Evolutionary conservation across 2,888 invertebrate species (phyloP), one percentile per base, ranked within the genome.

Genomic region (Chalcis sispes): DNA sequence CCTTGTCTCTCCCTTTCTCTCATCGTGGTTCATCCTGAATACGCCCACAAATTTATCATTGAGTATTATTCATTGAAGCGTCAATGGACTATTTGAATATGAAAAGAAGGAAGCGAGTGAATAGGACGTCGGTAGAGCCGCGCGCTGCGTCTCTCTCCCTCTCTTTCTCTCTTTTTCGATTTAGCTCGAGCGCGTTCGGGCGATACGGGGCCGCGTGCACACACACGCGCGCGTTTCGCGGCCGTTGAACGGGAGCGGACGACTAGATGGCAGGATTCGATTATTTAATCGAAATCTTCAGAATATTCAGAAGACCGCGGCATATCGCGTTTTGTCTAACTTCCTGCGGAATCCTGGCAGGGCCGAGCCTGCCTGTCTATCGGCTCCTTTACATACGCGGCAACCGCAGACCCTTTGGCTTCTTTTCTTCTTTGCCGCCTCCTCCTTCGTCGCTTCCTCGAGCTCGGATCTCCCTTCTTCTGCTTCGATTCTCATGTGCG

Each of bases 281-380:
- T 88, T 87, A 87, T 88, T 88, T 87, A 87, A 88, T 88, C 86
- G 88, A 87, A n/a, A n/a, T n/a, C n/a, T 88, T 87, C 86, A 87
- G 83, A 87, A 85, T 87, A 87, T 88, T 86, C 87, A 85, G 83
- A 80, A 81, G 84, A 75, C 79, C 81, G 81, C 80, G 79, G 83
- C 82, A 83, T 83, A 81, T 81, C 82, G 80, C 81, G 85, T 86
- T 87, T 88, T 87, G 87, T 88, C 85, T 85, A 86, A 87, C 87
- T 87, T 88, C 87, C 88, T 88, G 87, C 84, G 81, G 84, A 70
- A 86, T 86, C 80, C 81, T 74, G 61, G 58, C 75, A 73, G 74
- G 52, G 58, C 77, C 75, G 76, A 72, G 69, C 69, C 74, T 61
- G 62, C 70, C 10, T 70, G 72, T 50, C 74, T 4, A 66, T 46